Percentiles rank a stretch among this genome's conserved stretches.
Conservation (phyloP, 2,113 vertebrate species). For the Leiothrix lutea region DNA sequence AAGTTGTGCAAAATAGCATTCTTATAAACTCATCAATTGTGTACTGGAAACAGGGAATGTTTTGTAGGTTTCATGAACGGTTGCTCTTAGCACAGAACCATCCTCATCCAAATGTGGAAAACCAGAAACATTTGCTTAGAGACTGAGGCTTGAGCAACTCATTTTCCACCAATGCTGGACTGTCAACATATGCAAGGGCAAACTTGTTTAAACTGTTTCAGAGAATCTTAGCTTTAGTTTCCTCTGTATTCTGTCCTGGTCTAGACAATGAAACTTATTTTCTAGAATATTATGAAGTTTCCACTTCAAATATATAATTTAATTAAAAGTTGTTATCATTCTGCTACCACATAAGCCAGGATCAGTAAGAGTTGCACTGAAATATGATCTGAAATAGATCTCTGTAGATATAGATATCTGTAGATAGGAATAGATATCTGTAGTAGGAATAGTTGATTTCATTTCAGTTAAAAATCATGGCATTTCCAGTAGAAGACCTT, state of each 20-base stretch:
- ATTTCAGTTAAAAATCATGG: neutral
- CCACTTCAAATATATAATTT: neutral
- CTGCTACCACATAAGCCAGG: neutral
- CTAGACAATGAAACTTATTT: neutral
- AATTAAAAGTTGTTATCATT: neutral
- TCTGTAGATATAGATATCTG: no score
- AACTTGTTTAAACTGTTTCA: neutral
- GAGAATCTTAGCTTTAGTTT: neutral
- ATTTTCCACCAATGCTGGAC: neutral
- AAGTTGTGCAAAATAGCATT: neutral
- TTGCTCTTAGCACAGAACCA: neutral
- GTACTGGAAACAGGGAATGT: neutral
- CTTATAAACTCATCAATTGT: neutral
- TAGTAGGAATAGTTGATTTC: neutral
- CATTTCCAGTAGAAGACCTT: neutral
- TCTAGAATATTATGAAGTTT: neutral
- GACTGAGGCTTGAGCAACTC: fast-evolving
- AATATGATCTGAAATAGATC: neutral
- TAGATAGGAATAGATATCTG: neutral
- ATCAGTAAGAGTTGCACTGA: neutral
- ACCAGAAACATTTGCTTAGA: neutral
- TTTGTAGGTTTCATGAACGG: neutral
- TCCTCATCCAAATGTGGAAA: neutral
- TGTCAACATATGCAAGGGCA: neutral
- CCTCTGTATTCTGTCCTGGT: neutral